Evolutionary conservation across 2,888 invertebrate species (phyloP), one percentile per base, ranked within the genome.

Genomic region (Asteroscopus sphinx): DNA sequence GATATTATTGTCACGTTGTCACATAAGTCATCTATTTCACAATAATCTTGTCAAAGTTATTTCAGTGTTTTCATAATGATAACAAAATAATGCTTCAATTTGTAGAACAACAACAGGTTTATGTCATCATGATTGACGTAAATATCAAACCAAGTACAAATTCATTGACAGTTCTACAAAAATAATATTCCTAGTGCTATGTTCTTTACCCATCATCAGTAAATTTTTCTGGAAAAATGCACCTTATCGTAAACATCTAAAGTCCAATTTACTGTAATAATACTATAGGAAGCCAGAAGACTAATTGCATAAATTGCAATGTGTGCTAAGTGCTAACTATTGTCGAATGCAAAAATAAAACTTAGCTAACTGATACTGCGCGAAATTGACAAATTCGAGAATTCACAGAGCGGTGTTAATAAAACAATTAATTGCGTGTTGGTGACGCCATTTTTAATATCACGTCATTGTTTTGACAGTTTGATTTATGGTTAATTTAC

Each of bases 271-370:
- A 33, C 37, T 48, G 2, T 46, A 30, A 13, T 15, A 26, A 33
- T 11, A 9, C 7, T 28, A 21, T 21, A 56, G 37, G 39, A 54
- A 48, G 39, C 26, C 13, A 42, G 40, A 35, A 35, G 46, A 25
- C 35, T 55, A 59, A 70, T 70, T 51, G 33, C 66, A 58, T 65
- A 52, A 69, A 35, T 25, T 57, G 52, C 52, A 57, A 69, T 30
- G 57, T 26, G 46, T 33, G 11, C 12, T 17, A 56, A 65, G n/a
- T n/a, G n/a, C 53, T 44, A 52, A 21, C 6, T 21, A 6, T 47
- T 12, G 44, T 40, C 41, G 8, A 15, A 15, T 37, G 52, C 61
- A 46, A 42, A 55, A 44, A 69, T 63, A 62, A 62, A 28, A 11
- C 25, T 45, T 41, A 35, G 30, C 15, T 40, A 68, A 68, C 55